Percentiles rank a stretch among this genome's conserved stretches.
phyloP scores from a whole-genome alignment of 2,113 vertebrate genomes.

The Muscicapa adusta region DNA sequence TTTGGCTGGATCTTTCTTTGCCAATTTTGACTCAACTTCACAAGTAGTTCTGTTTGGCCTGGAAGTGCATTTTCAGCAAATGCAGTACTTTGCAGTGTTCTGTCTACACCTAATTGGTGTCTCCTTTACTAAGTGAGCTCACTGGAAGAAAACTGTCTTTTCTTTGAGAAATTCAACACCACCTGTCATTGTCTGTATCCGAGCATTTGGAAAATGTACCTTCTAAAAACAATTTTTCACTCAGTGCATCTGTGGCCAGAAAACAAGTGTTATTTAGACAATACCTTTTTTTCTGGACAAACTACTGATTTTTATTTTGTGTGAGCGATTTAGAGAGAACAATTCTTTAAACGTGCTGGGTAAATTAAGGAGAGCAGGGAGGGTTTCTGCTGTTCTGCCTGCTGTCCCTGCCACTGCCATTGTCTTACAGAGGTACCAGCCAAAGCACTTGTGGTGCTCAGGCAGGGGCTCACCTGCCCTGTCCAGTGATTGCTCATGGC shows the following conservation, averaged over 20 bases:
- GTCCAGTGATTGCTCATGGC: not conserved
- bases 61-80: not conserved
- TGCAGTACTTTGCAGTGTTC: not conserved
- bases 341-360: not conserved
- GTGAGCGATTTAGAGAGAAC: not conserved
- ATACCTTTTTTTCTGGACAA: not conserved
- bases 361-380: not conserved
- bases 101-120: not conserved
- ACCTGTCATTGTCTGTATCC: not conserved
- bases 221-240: not conserved
- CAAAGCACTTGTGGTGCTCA: not conserved
- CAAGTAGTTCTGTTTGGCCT: not conserved
- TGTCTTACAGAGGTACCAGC: not conserved
- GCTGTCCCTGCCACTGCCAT: not conserved
- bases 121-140: not conserved
- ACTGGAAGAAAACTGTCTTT: not conserved
- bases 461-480: rapidly evolving
- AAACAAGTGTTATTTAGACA: not conserved
- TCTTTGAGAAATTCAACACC: not conserved
- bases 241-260: not conserved
- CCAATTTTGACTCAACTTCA: not conserved
- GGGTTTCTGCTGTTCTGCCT: not conserved
- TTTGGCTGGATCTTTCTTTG: not conserved
- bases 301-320: not conserved
- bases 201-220: not conserved